phyloP scores from a whole-genome alignment of 2,113 vertebrate species.

The Oncorhynchus keta region DNA sequence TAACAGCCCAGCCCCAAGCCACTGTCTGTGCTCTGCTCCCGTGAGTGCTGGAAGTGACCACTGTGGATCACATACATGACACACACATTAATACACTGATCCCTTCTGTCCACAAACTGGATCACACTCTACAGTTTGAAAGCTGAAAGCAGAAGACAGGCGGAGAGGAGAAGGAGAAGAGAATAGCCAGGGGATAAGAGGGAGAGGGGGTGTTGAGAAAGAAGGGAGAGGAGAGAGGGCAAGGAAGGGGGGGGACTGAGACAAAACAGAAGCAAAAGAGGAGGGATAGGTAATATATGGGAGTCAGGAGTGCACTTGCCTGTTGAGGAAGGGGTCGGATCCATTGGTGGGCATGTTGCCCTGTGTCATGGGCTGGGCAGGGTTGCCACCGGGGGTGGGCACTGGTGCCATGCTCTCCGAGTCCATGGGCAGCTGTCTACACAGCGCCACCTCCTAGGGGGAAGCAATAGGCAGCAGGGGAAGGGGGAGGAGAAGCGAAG shows the following conservation, averaged over 20 bases:
- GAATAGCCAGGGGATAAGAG: background rate
- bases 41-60: slow-evolving; percentile 82
- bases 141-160: background rate
- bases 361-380: slow-evolving; percentile 58
- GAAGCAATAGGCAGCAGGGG: slow-evolving; percentile 15
- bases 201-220: background rate
- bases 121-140: background rate
- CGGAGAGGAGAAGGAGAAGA: background rate
- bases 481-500: background rate
- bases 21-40: slow-evolving; percentile 89
- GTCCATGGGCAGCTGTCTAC: slow-evolving; percentile 87
- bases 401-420: slow-evolving; percentile 74
- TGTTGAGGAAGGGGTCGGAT: slow-evolving; percentile 86
- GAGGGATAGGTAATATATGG: too few relatives aligned
- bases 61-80: slow-evolving; percentile 53
- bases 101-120: background rate
- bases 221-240: background rate
- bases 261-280: too few relatives aligned
- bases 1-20: slow-evolving; percentile 87
- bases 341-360: slow-evolving; percentile 78
- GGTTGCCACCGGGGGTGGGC: slow-evolving; percentile 67
- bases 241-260: background rate
- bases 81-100: background rate
- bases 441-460: slow-evolving; percentile 84
- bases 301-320: slow-evolving; percentile 51